Conservation (phyloP, 2,113 vertebrate genomes). For the Paracanthobrama guichenoti region DNA sequence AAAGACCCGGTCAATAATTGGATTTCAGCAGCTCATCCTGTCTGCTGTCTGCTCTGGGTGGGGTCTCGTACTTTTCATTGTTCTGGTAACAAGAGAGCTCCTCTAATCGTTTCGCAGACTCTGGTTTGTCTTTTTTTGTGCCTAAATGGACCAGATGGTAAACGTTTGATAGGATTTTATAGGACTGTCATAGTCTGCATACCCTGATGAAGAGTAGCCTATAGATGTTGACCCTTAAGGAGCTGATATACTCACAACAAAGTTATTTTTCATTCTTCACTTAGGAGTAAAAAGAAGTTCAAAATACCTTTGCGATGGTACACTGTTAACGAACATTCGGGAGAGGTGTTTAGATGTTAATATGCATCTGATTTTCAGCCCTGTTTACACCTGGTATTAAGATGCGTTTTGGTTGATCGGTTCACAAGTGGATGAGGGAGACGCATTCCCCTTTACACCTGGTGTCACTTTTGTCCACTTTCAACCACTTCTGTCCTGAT, state of each 20-base stretch:
- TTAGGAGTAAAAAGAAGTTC: not conserved
- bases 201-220: slow-evolving; percentile 39
- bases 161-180: slow-evolving; percentile 73
- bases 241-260: not conserved
- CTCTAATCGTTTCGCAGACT: slow-evolving; percentile 49
- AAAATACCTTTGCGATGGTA: not conserved
- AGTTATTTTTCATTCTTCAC: too few species aligned
- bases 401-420: too few species aligned
- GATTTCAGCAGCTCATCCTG: not conserved
- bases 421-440: too few species aligned
- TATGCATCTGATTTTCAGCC: too few species aligned
- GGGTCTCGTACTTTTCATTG: not conserved
- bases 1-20: not conserved
- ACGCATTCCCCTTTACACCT: too few species aligned
- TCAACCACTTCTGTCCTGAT: too few species aligned
- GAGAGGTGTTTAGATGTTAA: too few species aligned
- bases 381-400: too few species aligned
- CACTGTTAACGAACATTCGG: too few species aligned
- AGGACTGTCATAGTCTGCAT: slow-evolving; percentile 68
- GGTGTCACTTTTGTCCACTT: too few species aligned
- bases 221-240: not conserved
- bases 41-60: not conserved
- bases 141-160: slow-evolving; percentile 57
- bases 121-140: slow-evolving; percentile 64
- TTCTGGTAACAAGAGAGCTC: slow-evolving; percentile 37